Evolutionary conservation across 2,888 invertebrate genomes (phyloP), one percentile per base, ranked within the genome.

Genomic region (Allophyes oxyacanthae): DNA sequence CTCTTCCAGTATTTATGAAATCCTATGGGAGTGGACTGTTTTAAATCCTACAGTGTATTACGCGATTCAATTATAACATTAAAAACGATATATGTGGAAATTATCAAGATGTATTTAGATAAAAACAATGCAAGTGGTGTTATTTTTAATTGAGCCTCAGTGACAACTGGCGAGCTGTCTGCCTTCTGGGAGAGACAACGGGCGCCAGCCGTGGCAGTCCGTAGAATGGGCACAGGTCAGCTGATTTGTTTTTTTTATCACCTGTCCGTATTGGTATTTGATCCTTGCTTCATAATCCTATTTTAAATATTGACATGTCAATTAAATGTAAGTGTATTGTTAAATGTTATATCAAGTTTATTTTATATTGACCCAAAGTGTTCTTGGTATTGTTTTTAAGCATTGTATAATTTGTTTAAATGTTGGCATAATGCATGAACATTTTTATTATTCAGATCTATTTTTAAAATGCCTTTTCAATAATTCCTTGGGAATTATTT

Each of bases 171-270:
- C 90, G 94, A 86, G 85, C 94, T 94, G 94, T 93, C 94, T 83
- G 87, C 94, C 67, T 94, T 95, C 87, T 95, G 95, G 95, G 95
- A 95, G 74, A 95, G 95, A 82, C 94, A 95, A 78, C 95, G 95
- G 92, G 83, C 94, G 88, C 94, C 95, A 82, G 82, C 94, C 91
- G 90, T 88, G 88, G 89, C 92, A 75, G 95, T 95, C 88, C 96
- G 96, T 82, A 96, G 96, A 84, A 96, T 96, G 96, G 96, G 96
- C 75, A 96, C 96, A 95, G 96, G 96, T 96, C 85, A 94, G 91
- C 82, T 64, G 46, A 57, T 57, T 14, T 8, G 6, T 1, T 38
- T 36, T 33, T 33, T 14, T 11, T 20, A 10, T 44, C 30, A 28
- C 36, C 34, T 44, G 32, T 46, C 28, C 46, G 32, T 44, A 20